These are phyloP conservation scores for Calidris pugnax DNA, from an alignment of 2,113 vertebrate genomes.

Conservation along the genomic window DNA sequence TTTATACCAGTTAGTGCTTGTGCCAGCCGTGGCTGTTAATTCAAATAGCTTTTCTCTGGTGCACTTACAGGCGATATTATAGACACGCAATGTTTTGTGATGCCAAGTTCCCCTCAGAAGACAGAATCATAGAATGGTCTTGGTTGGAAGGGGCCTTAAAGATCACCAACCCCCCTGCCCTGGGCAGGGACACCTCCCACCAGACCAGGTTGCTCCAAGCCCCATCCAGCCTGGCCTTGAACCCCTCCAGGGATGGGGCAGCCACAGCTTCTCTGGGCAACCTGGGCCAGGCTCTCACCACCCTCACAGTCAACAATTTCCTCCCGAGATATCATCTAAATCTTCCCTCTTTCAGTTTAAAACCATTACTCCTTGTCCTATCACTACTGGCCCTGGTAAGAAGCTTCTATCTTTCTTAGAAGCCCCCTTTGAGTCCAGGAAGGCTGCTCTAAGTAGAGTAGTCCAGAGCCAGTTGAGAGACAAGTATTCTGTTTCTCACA, in stretches of 20 bases:
- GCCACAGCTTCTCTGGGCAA: background rate
- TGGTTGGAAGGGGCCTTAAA: background rate
- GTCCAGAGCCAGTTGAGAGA: background rate
- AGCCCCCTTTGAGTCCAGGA: too few relatives aligned
- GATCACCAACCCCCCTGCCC: background rate
- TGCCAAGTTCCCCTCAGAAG: background rate
- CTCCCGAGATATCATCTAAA: background rate
- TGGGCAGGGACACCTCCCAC: background rate
- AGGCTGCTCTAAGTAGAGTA: too few relatives aligned
- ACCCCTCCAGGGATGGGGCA: background rate
- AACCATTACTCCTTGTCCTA: too few relatives aligned
- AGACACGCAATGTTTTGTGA: background rate
- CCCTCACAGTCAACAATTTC: background rate
- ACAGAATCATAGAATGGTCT: background rate
- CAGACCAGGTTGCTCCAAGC: background rate
- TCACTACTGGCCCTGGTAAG: too few relatives aligned
- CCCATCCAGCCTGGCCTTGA: background rate
- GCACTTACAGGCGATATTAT: background rate
- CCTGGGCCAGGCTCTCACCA: background rate
- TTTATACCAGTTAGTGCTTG: background rate
- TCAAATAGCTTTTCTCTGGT: background rate
- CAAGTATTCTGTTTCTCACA: background rate
- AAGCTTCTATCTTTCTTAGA: too few relatives aligned
- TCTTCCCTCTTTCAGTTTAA: background rate
- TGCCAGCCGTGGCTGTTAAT: background rate